Conservation (phyloP, 2,888 invertebrate species). For the Andrena minutula region DNA sequence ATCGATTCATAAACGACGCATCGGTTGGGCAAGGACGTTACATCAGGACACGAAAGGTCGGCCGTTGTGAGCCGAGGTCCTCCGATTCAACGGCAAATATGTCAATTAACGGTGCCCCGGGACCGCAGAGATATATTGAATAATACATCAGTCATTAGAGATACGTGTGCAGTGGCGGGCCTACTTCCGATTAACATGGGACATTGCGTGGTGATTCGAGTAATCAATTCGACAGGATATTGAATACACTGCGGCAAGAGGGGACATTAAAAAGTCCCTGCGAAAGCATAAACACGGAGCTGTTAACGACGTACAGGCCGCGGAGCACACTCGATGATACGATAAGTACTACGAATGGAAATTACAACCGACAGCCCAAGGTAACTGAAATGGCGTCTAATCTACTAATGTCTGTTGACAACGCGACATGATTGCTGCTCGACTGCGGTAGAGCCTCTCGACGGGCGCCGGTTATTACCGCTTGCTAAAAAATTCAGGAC, state of each 20-base stretch:
- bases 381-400: slow-evolving; percentile 22
- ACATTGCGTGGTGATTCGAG: too few relatives aligned
- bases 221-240: background rate
- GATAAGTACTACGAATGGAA: slow-evolving; percentile 27
- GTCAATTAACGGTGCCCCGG: too few relatives aligned
- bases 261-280: background rate
- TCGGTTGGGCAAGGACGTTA: slow-evolving; percentile 57
- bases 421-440: background rate
- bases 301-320: background rate
- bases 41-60: slow-evolving; percentile 53
- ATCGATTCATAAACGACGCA: slow-evolving; percentile 55
- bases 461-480: background rate
- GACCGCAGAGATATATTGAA: too few relatives aligned
- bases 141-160: too few relatives aligned
- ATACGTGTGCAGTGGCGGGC: too few relatives aligned
- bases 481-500: background rate
- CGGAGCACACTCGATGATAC: slow-evolving; percentile 12
- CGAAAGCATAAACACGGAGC: background rate
- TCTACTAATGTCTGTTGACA: too few relatives aligned
- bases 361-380: slow-evolving; percentile 34
- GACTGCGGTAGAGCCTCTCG: background rate
- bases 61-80: slow-evolving; percentile 22
- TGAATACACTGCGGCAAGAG: background rate
- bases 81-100: too few relatives aligned
- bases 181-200: too few relatives aligned